Evolutionary conservation across 1,140 invertebrate species (phyloP), one percentile per base, ranked within the genome.

Genomic region (Brachionus paranguensis): DNA sequence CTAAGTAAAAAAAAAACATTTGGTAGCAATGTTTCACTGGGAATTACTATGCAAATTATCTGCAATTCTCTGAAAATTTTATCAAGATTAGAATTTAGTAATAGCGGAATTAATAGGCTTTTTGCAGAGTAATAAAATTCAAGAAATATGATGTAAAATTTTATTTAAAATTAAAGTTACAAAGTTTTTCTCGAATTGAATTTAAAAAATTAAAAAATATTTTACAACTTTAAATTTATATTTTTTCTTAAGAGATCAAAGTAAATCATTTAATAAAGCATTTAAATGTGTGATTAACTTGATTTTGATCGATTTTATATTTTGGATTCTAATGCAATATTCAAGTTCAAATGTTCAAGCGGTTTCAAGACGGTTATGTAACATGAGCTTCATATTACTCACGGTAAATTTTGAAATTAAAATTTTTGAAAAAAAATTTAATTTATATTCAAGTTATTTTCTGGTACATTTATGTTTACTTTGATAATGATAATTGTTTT

Each of bases 341-440:
- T 64, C 37, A 3, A 41, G 50, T 24, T 64, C 78, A 43, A 64
- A 68, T 68, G 10, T 81, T 64, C 53, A 81, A 47, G 43, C 33
- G 4, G 78, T 68, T 33, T 81, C 78, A 10, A 60, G 78, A 37
- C 78, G 78, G 6, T 45, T 81, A 24, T 81, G 78, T 14, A 81
- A 81, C 33, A 17, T 81, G 50, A 68, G 53, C 41, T 81, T 81
- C 20, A 81, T 81, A 6, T 43, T 60, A 24, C 64, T 33, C 37
- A 45, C 43, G 8, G 53, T 81, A 64, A 79, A 10, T 6, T 37
- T 3, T 55, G n/a, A 20, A 79, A 33, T 17, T 0, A 6, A 41
- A 79, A 27, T 55, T 1, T 17, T 29, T 20, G 2, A 60, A 14
- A 74, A 4, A 74, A 17, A 17, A 45, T 27, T 12, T 37, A 27